Percentiles rank a stretch among this genome's conserved stretches.
Evolutionary conservation across 2,888 invertebrate species (phyloP).

Genomic region (Rotaria macrura): DNA sequence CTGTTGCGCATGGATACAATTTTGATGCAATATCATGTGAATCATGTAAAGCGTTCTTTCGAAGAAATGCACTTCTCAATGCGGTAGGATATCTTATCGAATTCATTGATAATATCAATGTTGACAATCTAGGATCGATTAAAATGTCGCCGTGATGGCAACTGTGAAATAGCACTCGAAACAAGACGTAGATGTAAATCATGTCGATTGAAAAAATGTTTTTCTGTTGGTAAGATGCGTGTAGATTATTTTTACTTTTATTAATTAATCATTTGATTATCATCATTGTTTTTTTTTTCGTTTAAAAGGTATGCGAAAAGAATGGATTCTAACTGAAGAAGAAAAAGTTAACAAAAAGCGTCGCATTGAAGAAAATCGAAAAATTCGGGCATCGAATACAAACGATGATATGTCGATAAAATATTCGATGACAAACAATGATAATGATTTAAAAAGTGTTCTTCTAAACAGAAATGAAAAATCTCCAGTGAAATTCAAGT

Average conservation of each 20-base stretch:
- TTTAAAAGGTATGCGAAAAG: neutral
- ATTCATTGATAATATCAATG: too few relatives aligned
- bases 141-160: neutral
- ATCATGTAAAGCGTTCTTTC: constrained; percentile 4
- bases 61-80: neutral
- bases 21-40: neutral
- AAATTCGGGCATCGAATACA: neutral
- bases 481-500: too few relatives aligned
- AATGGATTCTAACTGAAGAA: constrained; percentile 13
- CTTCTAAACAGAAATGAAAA: too few relatives aligned
- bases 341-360: neutral
- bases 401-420: neutral
- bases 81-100: neutral
- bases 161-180: neutral
- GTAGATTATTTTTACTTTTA: too few relatives aligned
- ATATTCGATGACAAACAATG: neutral
- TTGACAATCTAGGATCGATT: neutral
- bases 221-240: neutral
- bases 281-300: neutral
- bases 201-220: constrained; percentile 1
- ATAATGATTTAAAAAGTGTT: too few relatives aligned
- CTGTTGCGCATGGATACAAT: neutral
- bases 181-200: constrained; percentile 1
- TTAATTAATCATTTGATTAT: too few relatives aligned
- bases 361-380: neutral